Base-by-base conservation (phyloP, 2,888 invertebrate species). In the Asteroscopus sphinx region DNA sequence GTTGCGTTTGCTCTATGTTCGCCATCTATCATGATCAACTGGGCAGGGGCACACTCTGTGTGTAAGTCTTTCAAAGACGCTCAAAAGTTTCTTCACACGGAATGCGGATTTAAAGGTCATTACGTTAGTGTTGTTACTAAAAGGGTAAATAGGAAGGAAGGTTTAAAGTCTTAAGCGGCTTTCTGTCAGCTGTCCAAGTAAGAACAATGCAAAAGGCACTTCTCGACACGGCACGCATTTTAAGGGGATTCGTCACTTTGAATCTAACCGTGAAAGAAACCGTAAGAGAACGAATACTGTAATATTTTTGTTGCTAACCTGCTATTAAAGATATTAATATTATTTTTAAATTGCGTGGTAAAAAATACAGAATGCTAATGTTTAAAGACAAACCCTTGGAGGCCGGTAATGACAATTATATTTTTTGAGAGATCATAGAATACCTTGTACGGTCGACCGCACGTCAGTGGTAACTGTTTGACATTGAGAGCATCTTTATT, bases 51-150 rank as follows among this genome's bases (percentile, higher is more conserved):
- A n/a, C n/a, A 41, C 8, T 25, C 28, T 40, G n/a, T 37, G 12
- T 11, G 17, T 17, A 25, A 49, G 46, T 65, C 65, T 65, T 64
- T 45, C 28, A 28, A 51, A 42, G 46, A 33, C 12, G 16, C 33
- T 47, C 36, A 48, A 58, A 51, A 58, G 67, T 37, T 40, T 57
- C 39, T 37, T 51, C 32, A 47, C 12, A 4, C 26, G 53, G 44
- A 48, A 67, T 59, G 53, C 21, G 72, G 48, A 59, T 71, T 71
- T 67, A 71, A 51, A 71, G 41, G 67, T 58, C 59, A 67, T 57
- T 58, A 58, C 46, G 67, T 67, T 68, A 67, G 37, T 49, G 37
- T 39, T 25, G 44, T 28, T 45, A 48, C 30, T 71, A 49, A 67
- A 70, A 71, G 67, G 39, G 52, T 49, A 49, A 68, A 45, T 51